Evolutionary conservation across 2,113 vertebrate species (phyloP).

Genomic region (Nematolebias whitei): DNA sequence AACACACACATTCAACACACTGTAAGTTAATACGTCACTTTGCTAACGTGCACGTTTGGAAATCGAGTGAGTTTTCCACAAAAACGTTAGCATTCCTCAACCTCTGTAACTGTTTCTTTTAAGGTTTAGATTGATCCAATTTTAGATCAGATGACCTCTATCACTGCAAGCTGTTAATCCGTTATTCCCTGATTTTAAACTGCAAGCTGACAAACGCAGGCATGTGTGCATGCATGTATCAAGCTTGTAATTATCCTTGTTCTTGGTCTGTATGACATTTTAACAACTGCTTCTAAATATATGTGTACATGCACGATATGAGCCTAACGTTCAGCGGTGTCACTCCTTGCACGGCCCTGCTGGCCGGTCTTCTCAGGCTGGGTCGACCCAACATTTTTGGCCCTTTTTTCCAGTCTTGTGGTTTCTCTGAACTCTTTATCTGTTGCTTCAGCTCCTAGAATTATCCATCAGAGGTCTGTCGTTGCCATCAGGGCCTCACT

Average conservation of each 20-base stretch:
- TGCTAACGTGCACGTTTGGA: constrained; percentile 18
- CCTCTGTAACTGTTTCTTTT: constrained; percentile 25
- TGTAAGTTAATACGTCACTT: neutral
- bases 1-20: neutral
- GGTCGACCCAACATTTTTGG: constrained; percentile 6
- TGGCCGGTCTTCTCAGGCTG: constrained; percentile 16
- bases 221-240: constrained; percentile 25
- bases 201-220: neutral
- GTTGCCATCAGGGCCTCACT: constrained; percentile 42
- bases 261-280: constrained; percentile 69
- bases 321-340: constrained; percentile 35
- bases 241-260: constrained; percentile 75
- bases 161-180: constrained; percentile 65
- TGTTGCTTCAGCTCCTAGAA: constrained; percentile 66
- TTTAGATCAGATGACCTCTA: constrained; percentile 60
- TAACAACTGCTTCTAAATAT: constrained; percentile 75
- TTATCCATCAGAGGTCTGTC: constrained; percentile 60
- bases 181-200: constrained; percentile 16
- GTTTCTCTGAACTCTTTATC: constrained; percentile 57
- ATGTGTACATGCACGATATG: constrained; percentile 49
- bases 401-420: constrained; percentile 48
- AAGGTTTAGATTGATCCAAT: too few species aligned
- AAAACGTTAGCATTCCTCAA: constrained; percentile 35
- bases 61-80: constrained; percentile 46
- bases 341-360: constrained; percentile 5